Base-by-base conservation (phyloP, 2,113 vertebrate genomes). In the Leucosticte australis region DNA sequence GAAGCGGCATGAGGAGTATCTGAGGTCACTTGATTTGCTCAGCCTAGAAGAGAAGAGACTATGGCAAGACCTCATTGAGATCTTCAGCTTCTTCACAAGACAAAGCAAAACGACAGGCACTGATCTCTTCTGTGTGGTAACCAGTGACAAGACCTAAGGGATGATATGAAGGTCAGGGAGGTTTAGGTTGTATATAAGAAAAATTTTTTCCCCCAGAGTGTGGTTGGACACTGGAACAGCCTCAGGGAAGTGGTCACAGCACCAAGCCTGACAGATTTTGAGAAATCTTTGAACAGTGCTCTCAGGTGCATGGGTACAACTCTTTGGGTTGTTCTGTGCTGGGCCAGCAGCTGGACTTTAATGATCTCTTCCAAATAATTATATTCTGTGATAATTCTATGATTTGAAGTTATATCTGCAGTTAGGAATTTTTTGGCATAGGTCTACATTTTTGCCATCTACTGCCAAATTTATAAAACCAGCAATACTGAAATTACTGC, bases 61-160 rank as follows among this genome's bases (percentile, higher is more conserved):
- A 39, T 26, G 30, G 14, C n/a, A 55, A 76, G 39, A 35, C 12
- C n/a, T n/a, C 11, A 26, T 21, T 14, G 20, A 35, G 16, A 10
- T 35, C 30, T 41, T 53, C 30, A 53, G 23, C 8, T 33, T 47
- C 24, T 53, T 76, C 55, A 62, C 0, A 0, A 83, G 21, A 21
- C 0, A 0, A 55, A 55, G 21, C 2, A 15, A 14, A 62, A 28
- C 0, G 0, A 46, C 21, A 55, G 26, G 26, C 30, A 55, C 14
- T 27, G 41, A 55, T 53, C 24, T 53, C 28, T 68, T 62, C n/a
- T 47, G n/a, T 49, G 24, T 20, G 47, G 31, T 33, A 26, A 49
- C n/a, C 47, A 76, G 44, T 3, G 41, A 69, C 21, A 47, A 31
- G 7, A 69, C 7, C 30, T 13, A 15, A 49, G 35, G 18, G 35